Evolutionary conservation across 2,113 vertebrate genomes (phyloP).

Genomic region (Typhlomys cinereus): DNA sequence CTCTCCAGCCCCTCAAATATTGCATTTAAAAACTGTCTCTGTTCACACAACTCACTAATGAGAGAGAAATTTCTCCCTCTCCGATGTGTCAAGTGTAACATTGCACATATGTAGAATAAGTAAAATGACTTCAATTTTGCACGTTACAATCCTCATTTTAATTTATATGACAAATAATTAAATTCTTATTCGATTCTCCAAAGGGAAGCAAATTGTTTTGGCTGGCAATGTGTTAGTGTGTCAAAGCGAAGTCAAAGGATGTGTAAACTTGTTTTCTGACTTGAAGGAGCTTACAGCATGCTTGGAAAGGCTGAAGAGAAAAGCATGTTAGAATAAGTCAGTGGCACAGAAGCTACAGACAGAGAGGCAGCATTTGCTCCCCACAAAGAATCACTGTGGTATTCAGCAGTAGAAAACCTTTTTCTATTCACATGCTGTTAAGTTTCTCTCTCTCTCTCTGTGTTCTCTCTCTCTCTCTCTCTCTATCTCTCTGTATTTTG

Average conservation of each 20-base stretch:
- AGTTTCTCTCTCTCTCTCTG: background rate
- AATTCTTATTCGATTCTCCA: slow-evolving; percentile 1
- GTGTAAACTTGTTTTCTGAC: background rate
- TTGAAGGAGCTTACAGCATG: background rate
- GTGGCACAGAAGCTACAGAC: background rate
- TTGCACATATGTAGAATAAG: background rate
- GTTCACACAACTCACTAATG: slow-evolving; percentile 14
- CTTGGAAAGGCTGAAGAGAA: slow-evolving; percentile 31
- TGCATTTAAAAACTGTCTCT: slow-evolving; percentile 15
- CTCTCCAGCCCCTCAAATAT: too few relatives aligned
- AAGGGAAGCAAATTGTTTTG: background rate
- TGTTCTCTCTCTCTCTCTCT: too few relatives aligned
- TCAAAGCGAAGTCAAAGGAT: background rate
- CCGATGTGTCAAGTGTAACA: background rate
- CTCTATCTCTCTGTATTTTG: too few relatives aligned
- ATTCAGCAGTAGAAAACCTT: background rate
- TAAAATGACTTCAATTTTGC: background rate
- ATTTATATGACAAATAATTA: background rate
- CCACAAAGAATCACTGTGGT: background rate
- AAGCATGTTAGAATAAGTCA: slow-evolving; percentile 14
- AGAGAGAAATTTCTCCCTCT: background rate
- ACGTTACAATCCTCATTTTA: background rate
- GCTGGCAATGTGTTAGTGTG: background rate
- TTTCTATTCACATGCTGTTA: background rate
- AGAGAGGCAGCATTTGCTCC: background rate